Evolutionary conservation across 1,140 invertebrate species (phyloP).

Genomic region (Alviniconcha marisindica): DNA sequence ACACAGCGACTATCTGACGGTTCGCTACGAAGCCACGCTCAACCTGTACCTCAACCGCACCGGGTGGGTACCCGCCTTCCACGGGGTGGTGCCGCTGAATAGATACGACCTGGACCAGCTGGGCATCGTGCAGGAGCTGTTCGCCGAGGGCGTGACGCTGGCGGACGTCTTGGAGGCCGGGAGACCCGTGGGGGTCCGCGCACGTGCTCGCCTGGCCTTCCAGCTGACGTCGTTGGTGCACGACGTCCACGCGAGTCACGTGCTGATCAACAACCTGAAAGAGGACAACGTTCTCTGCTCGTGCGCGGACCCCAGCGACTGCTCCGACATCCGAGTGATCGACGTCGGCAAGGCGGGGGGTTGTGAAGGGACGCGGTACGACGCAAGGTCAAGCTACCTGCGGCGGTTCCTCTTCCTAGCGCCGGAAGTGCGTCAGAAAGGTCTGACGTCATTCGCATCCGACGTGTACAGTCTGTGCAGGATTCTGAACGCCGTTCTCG

Average conservation of each 20-base stretch:
- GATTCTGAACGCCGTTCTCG: background rate
- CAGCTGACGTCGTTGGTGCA: background rate
- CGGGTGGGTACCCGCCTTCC: conserved; percentile 24
- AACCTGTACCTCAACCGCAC: conserved; percentile 5
- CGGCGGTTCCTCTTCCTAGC: background rate
- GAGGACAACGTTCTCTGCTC: conserved; percentile 4
- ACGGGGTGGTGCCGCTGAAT: background rate
- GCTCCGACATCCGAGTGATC: background rate
- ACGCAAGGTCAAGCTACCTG: background rate
- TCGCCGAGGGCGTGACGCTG: conserved; percentile 14
- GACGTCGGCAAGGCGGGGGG: background rate
- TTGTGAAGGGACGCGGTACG: background rate
- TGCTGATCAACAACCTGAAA: conserved; percentile 18
- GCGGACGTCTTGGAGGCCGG: background rate
- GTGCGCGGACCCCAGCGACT: background rate
- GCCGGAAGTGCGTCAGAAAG: conserved; percentile 18
- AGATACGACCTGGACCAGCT: background rate
- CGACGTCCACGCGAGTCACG: background rate
- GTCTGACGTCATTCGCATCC: background rate
- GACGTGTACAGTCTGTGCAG: conserved; percentile 19
- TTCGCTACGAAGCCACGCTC: conserved; percentile 25
- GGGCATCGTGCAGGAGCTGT: conserved; percentile 6
- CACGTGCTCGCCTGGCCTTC: background rate
- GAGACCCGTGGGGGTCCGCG: background rate
- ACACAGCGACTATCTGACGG: background rate